These are phyloP conservation scores for Tetrapedia diversipes DNA, from an alignment of 2,888 invertebrate genomes.

Conservation along the genomic window DNA sequence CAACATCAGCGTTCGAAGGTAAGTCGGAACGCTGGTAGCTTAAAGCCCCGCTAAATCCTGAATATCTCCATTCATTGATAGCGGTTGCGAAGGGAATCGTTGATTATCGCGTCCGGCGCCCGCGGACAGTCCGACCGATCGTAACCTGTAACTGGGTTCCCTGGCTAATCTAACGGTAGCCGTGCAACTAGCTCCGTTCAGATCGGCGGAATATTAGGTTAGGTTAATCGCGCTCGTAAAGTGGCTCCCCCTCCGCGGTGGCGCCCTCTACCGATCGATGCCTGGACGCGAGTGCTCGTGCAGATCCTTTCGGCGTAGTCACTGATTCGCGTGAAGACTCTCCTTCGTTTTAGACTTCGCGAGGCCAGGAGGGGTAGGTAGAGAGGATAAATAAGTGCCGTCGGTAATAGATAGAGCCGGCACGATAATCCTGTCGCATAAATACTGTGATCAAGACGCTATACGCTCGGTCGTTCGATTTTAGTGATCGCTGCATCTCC, in stretches of 20 bases:
- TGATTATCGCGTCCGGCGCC: constrained; percentile 6
- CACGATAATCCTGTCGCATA: constrained; percentile 52
- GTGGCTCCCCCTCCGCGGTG: not conserved
- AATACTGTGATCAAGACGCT: constrained; percentile 49
- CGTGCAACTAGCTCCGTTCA: constrained; percentile 1
- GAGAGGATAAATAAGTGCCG: constrained; percentile 26
- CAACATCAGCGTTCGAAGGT: no score
- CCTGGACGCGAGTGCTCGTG: no score
- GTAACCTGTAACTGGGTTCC: not conserved
- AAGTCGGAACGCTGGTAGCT: constrained; percentile 10
- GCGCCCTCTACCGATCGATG: not conserved
- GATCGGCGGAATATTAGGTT: constrained; percentile 4
- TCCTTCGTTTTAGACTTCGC: constrained; percentile 7
- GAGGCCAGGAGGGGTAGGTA: not conserved
- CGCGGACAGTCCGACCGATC: not conserved
- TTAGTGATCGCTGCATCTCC: constrained; percentile 29
- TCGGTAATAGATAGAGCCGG: constrained; percentile 37
- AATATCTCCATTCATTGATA: constrained; percentile 17
- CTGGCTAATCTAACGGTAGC: constrained; percentile 28
- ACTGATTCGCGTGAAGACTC: no score
- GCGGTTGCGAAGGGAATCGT: constrained; percentile 2
- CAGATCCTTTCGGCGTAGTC: no score
- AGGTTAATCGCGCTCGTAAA: constrained; percentile 10
- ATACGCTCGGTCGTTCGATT: constrained; percentile 27
- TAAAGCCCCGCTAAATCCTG: constrained; percentile 4